A percentile compares a stretch with the other conserved stretches of the same genome.
phyloP scores from a whole-genome alignment of 2,113 vertebrate genomes.

The Lathamus discolor region DNA sequence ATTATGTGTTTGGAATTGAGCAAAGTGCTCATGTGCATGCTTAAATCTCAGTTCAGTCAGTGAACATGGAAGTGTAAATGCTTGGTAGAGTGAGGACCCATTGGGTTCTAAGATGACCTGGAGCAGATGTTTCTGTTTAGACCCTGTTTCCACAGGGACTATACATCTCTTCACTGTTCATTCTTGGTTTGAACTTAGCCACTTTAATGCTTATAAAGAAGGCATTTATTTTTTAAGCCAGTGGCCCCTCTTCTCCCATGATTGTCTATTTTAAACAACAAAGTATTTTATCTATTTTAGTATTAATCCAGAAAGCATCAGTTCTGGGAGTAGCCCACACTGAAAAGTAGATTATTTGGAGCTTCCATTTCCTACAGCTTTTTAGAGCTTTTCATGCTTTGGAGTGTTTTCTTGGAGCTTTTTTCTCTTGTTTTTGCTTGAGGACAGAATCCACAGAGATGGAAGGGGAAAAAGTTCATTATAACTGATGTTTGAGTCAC shows the following conservation, averaged over 20 bases:
- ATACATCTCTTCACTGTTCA: neutral
- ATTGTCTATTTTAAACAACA: neutral
- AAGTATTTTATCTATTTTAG: neutral
- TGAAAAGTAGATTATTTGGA: neutral
- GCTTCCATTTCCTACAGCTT: neutral
- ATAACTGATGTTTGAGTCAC: neutral
- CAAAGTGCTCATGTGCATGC: neutral
- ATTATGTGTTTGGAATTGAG: neutral
- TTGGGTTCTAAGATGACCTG: neutral
- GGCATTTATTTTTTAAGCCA: neutral
- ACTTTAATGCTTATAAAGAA: neutral
- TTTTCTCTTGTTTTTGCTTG: neutral
- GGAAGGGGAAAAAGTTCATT: neutral
- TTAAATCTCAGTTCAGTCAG: neutral
- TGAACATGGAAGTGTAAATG: neutral
- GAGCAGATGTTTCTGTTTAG: constrained; percentile 15
- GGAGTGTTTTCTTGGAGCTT: neutral
- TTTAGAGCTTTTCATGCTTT: neutral
- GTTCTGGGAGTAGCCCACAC: neutral
- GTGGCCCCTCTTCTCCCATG: neutral
- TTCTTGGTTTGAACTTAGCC: neutral
- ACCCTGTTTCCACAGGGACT: neutral
- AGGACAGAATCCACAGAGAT: neutral
- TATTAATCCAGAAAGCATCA: neutral
- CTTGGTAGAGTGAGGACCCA: neutral